Conservation (phyloP, 2,888 invertebrate genomes). For the Parapristionchus giblindavisi region DNA sequence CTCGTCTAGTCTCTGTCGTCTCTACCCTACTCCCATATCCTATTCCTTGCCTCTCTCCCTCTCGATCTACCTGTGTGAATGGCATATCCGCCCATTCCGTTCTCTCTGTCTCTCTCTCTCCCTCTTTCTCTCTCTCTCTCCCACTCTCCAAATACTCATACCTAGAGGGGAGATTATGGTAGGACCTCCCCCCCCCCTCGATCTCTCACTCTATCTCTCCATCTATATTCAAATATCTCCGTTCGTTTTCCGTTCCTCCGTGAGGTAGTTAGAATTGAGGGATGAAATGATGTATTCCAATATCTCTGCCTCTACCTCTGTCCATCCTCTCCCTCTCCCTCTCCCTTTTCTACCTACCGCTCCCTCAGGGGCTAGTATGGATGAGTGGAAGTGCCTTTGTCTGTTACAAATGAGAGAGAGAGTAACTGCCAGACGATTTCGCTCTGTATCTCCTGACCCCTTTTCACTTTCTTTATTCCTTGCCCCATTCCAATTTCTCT, state of each 20-base stretch:
- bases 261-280: neutral
- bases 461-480: constrained; percentile 31
- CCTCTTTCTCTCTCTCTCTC: neutral
- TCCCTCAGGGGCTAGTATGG: constrained; percentile 2
- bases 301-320: neutral
- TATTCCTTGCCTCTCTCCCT: neutral
- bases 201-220: too few species aligned
- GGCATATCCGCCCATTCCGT: constrained; percentile 10
- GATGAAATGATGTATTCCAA: constrained; percentile 10
- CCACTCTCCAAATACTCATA: neutral
- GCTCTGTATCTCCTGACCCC: neutral
- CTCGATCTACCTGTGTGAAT: neutral
- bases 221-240: too few species aligned
- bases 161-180: too few species aligned
- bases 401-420: neutral
- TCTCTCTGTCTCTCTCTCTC: neutral
- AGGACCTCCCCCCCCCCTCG: too few species aligned
- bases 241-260: too few species aligned
- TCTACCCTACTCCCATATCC: neutral
- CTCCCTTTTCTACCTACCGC: neutral
- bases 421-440: constrained; percentile 29
- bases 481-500: too few species aligned
- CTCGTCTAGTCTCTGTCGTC: neutral
- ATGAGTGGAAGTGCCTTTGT: too few species aligned
- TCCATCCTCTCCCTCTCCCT: neutral